phyloP scores from a whole-genome alignment of 37 sponge, comb jelly and placozoan genomes.

The Tethya wilhelma region DNA sequence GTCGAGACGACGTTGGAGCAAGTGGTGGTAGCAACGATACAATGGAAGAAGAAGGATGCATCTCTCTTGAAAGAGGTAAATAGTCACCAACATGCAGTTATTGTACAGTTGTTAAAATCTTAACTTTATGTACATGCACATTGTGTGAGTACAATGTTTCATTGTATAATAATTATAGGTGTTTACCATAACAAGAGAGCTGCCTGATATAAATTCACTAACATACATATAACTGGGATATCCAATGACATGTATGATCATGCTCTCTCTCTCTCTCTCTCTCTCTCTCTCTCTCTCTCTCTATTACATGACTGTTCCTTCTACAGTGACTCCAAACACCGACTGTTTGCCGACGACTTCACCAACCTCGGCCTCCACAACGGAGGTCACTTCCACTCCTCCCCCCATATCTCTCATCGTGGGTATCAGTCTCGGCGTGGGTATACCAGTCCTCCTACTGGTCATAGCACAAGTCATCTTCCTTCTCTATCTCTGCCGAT shows the following conservation, averaged over 20 bases:
- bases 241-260: not conserved
- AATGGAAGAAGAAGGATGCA: not conserved
- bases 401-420: not conserved
- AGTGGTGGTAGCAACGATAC: no score
- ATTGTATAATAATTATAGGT: no score
- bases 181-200: not conserved
- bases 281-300: no score
- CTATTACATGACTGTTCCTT: not conserved
- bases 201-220: not conserved
- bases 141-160: no score
- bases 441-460: not conserved
- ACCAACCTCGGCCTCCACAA: not conserved
- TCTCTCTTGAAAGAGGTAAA: constrained; percentile 8
- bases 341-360: not conserved
- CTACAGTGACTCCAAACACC: not conserved
- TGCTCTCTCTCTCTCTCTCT: not conserved
- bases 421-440: not conserved
- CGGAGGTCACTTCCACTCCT: not conserved
- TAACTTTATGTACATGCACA: not conserved
- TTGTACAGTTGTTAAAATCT: no score
- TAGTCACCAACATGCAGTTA: not conserved
- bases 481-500: not conserved
- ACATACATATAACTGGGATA: not conserved
- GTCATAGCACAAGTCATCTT: not conserved
- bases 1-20: no score